Percentiles rank a stretch among this genome's conserved stretches.
Evolutionary conservation across 1,140 invertebrate species (phyloP).

Genomic region (Ctenoplectra terminalis): DNA sequence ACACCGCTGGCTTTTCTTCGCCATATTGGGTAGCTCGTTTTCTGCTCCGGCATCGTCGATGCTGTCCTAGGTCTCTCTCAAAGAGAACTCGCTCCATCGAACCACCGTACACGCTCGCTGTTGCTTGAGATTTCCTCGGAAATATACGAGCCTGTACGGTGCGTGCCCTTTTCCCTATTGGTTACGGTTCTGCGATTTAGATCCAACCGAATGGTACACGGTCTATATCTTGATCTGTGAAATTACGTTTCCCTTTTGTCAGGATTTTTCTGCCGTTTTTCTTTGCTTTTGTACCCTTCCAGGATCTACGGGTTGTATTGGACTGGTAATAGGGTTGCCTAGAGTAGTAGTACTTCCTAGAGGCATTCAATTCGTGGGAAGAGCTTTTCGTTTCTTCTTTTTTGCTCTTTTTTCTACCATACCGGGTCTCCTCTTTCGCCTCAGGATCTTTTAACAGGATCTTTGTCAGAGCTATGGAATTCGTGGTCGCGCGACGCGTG

Average conservation of each 20-base stretch:
- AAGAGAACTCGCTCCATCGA: not conserved
- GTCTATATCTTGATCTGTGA: conserved; percentile 16
- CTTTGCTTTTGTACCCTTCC: no score
- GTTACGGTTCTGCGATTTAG: conserved; percentile 13
- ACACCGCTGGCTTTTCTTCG: conserved; percentile 54
- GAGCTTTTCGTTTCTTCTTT: conserved; percentile 20
- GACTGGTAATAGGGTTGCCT: not conserved
- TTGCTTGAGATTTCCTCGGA: not conserved
- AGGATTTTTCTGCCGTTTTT: not conserved
- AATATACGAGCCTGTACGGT: not conserved
- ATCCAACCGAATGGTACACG: not conserved
- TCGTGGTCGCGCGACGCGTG: not conserved
- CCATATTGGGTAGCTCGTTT: conserved; percentile 62
- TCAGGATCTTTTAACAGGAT: not conserved
- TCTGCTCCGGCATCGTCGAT: not conserved
- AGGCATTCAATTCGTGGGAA: conserved; percentile 34
- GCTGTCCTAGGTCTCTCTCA: not conserved
- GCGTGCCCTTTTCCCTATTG: not conserved
- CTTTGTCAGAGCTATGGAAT: not conserved
- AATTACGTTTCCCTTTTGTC: conserved; percentile 25
- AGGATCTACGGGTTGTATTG: not conserved
- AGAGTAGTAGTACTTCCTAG: not conserved
- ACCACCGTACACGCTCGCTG: not conserved
- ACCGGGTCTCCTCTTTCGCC: not conserved
- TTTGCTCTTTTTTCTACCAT: not conserved